These are phyloP conservation scores for Protobothrops mucrosquamatus DNA, from an alignment of 2,113 vertebrate genomes.

Conservation along the genomic window DNA sequence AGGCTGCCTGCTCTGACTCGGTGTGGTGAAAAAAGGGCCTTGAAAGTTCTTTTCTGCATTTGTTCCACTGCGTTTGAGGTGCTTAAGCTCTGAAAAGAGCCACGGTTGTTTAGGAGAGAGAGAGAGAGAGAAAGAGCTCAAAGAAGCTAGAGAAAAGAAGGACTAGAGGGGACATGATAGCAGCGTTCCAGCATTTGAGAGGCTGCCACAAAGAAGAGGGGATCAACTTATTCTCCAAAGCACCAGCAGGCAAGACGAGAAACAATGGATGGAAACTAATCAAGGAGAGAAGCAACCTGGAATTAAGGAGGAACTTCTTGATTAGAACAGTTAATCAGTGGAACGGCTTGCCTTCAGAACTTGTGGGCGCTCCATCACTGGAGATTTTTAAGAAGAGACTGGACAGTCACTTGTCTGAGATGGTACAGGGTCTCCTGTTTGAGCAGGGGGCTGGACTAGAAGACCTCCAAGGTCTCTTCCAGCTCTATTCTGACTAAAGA, in stretches of 20 bases:
- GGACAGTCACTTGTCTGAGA: neutral
- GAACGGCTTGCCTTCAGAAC: neutral
- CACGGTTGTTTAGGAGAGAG: neutral
- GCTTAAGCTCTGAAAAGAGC: neutral
- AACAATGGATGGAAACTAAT: neutral
- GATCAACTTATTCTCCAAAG: neutral
- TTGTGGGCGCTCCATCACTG: neutral
- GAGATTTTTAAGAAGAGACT: neutral
- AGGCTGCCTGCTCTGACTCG: neutral
- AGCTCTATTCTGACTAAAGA: neutral
- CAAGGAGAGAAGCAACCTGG: neutral
- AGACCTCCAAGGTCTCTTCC: neutral
- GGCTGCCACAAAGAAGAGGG: neutral
- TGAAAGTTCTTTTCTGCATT: neutral
- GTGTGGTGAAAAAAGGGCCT: neutral
- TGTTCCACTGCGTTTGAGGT: neutral
- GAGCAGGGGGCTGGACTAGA: neutral
- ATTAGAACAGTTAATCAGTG: neutral
- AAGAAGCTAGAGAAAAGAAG: neutral
- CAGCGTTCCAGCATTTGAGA: neutral
- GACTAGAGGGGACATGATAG: neutral
- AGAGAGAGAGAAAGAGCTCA: neutral
- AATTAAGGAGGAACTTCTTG: neutral
- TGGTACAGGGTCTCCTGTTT: neutral
- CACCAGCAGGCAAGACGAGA: neutral